phyloP scores from a whole-genome alignment of 2,797 vertebrate genomes.

The Mormyrops attenuatus region DNA sequence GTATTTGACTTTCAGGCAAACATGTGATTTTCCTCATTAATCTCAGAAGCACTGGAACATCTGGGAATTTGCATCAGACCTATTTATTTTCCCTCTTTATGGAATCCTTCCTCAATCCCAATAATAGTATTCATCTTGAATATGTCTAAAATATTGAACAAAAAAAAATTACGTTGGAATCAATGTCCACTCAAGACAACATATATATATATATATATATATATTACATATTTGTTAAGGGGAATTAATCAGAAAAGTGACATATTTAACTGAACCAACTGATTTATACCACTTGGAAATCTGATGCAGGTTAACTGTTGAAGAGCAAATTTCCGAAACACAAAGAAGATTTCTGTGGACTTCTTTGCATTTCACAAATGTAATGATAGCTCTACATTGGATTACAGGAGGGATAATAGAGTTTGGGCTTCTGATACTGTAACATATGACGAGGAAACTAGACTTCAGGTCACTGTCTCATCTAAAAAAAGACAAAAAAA shows the following conservation, averaged over 20 bases:
- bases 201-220: not conserved
- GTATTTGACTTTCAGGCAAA: constrained; percentile 19
- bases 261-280: not conserved
- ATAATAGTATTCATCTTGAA: not conserved
- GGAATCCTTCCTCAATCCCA: not conserved
- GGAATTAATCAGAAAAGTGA: not conserved
- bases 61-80: not conserved
- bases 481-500: not conserved
- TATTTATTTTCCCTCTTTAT: not conserved
- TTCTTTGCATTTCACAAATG: not conserved
- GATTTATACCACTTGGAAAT: not conserved
- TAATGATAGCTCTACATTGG: not conserved
- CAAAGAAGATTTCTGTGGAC: not conserved
- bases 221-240: not conserved
- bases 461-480: not conserved
- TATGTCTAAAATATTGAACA: not conserved
- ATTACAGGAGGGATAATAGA: not conserved
- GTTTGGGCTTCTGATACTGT: not conserved
- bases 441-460: not conserved
- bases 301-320: not conserved
- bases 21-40: constrained; percentile 9
- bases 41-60: not conserved
- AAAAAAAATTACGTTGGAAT: not conserved
- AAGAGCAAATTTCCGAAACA: not conserved
- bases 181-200: not conserved